These are phyloP conservation scores for Tympanuchus pallidicinctus DNA, from an alignment of 2,113 vertebrate genomes.

Conservation along the genomic window DNA sequence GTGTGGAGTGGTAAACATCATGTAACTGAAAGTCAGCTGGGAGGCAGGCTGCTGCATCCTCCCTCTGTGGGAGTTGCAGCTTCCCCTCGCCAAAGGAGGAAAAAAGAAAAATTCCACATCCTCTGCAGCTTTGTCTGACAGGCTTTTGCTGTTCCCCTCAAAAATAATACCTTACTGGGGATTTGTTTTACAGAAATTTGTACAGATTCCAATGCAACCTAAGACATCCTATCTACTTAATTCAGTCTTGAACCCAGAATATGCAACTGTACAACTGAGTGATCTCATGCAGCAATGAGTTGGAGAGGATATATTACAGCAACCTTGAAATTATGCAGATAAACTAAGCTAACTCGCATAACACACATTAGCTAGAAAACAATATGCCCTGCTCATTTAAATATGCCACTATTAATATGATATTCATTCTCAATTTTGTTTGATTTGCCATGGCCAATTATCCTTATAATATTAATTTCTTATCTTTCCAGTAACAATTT, in stretches of 20 bases:
- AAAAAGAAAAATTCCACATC: fast-evolving
- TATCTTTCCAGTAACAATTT: conserved; percentile 34
- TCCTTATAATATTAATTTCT: conserved; percentile 34
- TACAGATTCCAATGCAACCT: not conserved
- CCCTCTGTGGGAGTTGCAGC: not conserved
- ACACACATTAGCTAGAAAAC: not conserved
- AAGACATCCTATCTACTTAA: not conserved
- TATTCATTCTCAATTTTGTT: conserved; percentile 1
- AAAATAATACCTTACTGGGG: not conserved
- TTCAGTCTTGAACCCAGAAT: not conserved
- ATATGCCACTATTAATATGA: not conserved
- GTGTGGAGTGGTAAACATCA: not conserved
- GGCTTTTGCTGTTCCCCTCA: not conserved
- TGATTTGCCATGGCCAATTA: conserved; percentile 33
- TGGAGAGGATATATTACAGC: not conserved
- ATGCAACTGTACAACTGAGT: not conserved
- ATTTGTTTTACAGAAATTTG: not conserved
- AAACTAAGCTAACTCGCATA: not conserved
- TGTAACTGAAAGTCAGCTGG: not conserved
- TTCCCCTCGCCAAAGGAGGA: fast-evolving
- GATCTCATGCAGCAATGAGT: not conserved
- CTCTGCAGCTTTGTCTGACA: not conserved
- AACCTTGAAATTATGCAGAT: not conserved
- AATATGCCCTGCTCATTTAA: not conserved
- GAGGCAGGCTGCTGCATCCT: not conserved